Conservation (phyloP, 2,113 vertebrate genomes). For the Eclectus roratus region DNA sequence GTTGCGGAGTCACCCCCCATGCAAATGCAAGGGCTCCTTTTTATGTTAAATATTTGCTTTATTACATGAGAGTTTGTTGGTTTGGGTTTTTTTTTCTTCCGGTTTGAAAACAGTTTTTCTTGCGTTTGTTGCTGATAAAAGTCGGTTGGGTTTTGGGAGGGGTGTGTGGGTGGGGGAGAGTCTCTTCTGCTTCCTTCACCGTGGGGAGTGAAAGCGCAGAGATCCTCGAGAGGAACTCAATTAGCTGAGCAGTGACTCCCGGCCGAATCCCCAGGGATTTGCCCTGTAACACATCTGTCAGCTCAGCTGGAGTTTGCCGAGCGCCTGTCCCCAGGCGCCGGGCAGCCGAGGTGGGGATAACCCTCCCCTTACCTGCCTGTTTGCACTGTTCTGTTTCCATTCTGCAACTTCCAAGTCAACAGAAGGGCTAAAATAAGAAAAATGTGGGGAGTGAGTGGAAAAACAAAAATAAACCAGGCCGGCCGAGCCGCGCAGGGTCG, state of each 20-base stretch:
- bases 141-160: not conserved
- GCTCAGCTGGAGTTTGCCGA: not conserved
- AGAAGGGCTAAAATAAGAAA: slow-evolving; percentile 39
- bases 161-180: not conserved
- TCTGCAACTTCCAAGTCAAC: slow-evolving; percentile 10
- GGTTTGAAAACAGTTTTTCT: not conserved
- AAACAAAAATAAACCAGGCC: not conserved
- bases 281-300: fast-evolving
- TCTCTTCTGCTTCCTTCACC: not conserved
- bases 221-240: not conserved
- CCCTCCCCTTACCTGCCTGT: not conserved
- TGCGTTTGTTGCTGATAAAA: not conserved
- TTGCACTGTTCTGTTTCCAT: slow-evolving; percentile 15
- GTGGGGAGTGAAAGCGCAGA: not conserved
- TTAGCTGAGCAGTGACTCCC: not conserved
- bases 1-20: not conserved
- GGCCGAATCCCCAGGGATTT: not conserved
- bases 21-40: not conserved
- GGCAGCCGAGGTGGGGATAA: not conserved
- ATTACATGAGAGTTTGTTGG: not conserved
- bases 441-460: not conserved
- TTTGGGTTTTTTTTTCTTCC: not conserved
- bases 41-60: not conserved
- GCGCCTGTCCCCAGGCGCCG: fast-evolving
- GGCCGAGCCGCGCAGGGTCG: fast-evolving